These are phyloP conservation scores for Micromesistius poutassou DNA, from an alignment of 2,797 vertebrate genomes.

Conservation along the genomic window DNA sequence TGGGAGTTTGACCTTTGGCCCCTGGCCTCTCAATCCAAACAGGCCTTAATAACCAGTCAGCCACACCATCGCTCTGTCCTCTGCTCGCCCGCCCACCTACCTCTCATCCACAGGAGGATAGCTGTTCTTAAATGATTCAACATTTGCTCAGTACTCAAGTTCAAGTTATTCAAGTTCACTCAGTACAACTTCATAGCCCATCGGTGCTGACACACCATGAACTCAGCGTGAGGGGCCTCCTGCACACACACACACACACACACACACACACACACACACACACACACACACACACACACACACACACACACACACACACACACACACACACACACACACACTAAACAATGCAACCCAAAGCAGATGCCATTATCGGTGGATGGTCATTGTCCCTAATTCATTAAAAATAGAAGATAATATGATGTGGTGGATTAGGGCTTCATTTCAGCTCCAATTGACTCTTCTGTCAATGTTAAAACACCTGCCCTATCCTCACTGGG, in stretches of 20 bases:
- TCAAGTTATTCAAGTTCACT: constrained; percentile 74
- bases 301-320: no score
- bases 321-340: background rate
- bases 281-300: no score
- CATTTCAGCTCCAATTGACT: constrained; percentile 82
- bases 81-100: constrained; percentile 32
- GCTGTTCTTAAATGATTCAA: constrained; percentile 77
- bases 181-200: constrained; percentile 77
- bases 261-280: no score
- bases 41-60: constrained; percentile 21
- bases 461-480: constrained; percentile 74
- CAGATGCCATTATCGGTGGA: constrained; percentile 38
- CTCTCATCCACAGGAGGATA: constrained; percentile 55
- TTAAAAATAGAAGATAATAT: constrained; percentile 75
- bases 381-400: constrained; percentile 55
- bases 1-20: constrained; percentile 56
- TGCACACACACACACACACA: no score
- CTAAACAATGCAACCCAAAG: constrained; percentile 76
- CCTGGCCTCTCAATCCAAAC: constrained; percentile 31
- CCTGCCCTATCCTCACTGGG: constrained; percentile 81
- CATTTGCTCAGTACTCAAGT: no score
- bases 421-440: constrained; percentile 77
- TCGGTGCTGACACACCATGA: constrained; percentile 57
- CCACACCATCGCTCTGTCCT: background rate
- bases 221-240: constrained; percentile 14